Evolutionary conservation across 2,113 vertebrate species (phyloP).

Genomic region (Caranx melampygus): DNA sequence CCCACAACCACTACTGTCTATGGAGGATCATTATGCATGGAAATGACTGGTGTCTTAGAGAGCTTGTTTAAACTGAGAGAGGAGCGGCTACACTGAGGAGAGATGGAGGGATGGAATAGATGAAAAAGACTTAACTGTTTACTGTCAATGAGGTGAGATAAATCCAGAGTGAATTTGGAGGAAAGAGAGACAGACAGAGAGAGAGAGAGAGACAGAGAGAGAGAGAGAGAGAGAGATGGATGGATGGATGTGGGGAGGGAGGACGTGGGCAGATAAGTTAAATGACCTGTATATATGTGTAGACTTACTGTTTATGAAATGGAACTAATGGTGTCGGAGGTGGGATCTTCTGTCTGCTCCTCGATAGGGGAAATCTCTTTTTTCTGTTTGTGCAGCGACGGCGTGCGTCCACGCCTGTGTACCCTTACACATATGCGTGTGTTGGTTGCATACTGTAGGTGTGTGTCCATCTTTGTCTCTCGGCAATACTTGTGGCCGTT

Average conservation of each 20-base stretch:
- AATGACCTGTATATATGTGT: slow-evolving; percentile 82
- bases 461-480: slow-evolving; percentile 62
- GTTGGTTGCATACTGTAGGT: no score
- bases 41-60: slow-evolving; percentile 76
- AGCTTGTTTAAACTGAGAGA: slow-evolving; percentile 73
- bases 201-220: slow-evolving; percentile 42
- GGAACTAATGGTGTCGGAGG: slow-evolving; percentile 96
- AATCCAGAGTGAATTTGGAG: slow-evolving; percentile 32
- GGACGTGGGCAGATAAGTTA: slow-evolving; percentile 71
- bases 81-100: slow-evolving; percentile 22
- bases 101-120: slow-evolving; percentile 47
- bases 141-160: slow-evolving; percentile 67
- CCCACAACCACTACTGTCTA: slow-evolving; percentile 40
- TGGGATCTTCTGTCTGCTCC: slow-evolving; percentile 68
- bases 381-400: slow-evolving; percentile 84
- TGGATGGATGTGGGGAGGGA: slow-evolving; percentile 46
- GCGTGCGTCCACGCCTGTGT: slow-evolving; percentile 58
- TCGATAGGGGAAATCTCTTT: slow-evolving; percentile 33
- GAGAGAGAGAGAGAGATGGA: slow-evolving; percentile 28
- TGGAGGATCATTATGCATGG: slow-evolving; percentile 79
- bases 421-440: no score
- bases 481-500: slow-evolving; percentile 73
- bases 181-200: slow-evolving; percentile 29
- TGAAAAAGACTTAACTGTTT: slow-evolving; percentile 67
- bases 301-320: slow-evolving; percentile 96